Conservation (phyloP, 2,888 invertebrate genomes). For the Silvanus unidentatus region DNA sequence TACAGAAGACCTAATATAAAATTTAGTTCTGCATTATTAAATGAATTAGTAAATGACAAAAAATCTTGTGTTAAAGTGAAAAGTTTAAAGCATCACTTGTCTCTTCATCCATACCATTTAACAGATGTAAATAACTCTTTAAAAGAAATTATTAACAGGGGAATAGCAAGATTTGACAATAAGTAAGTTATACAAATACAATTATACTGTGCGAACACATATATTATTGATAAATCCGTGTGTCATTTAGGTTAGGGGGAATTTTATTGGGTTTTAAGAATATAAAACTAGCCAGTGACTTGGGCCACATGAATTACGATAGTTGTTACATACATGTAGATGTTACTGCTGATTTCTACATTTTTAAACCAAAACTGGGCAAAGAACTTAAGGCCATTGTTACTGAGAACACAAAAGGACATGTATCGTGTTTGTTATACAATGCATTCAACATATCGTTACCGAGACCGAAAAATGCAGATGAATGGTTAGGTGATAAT, state of each 20-base stretch:
- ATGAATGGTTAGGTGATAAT: constrained; percentile 53
- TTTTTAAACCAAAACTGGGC: constrained; percentile 60
- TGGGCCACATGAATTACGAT: constrained; percentile 58
- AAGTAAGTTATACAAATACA: constrained; percentile 47
- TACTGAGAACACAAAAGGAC: constrained; percentile 60
- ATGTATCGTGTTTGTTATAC: constrained; percentile 64
- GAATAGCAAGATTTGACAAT: constrained; percentile 57
- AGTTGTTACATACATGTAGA: constrained; percentile 60
- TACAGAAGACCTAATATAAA: constrained; percentile 23
- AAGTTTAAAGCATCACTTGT: constrained; percentile 54
- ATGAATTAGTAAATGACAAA: constrained; percentile 51
- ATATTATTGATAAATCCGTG: too few relatives aligned
- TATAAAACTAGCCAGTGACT: constrained; percentile 52
- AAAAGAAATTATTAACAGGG: constrained; percentile 53
- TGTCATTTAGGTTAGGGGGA: constrained; percentile 61
- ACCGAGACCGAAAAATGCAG: constrained; percentile 49
- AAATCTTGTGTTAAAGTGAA: constrained; percentile 53
- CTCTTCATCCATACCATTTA: constrained; percentile 59
- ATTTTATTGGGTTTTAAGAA: constrained; percentile 64
- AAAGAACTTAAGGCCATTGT: constrained; percentile 58
- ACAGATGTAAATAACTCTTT: constrained; percentile 55
- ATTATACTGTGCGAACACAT: not conserved
- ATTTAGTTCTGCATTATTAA: constrained; percentile 52
- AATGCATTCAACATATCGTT: constrained; percentile 66
- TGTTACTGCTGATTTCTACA: constrained; percentile 63